Evolutionary conservation across 2,888 invertebrate genomes (phyloP), one percentile per base, ranked within the genome.

Genomic region (Mythimna vitellina): DNA sequence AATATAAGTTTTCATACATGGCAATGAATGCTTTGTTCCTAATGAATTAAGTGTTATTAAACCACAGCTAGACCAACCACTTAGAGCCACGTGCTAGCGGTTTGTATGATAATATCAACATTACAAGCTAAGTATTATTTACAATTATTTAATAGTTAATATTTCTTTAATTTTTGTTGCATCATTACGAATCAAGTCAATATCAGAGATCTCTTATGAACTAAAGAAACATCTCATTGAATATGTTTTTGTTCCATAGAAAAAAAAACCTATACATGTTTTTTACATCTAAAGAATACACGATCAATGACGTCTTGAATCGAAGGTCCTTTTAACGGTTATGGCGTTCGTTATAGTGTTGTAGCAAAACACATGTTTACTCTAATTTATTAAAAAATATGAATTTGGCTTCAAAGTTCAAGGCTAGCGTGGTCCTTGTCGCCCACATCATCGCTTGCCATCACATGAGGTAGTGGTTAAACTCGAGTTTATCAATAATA

Each of bases 241-340:
- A 32, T 5, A 14, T 20, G 17, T 54, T 72, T 70, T 73, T 54
- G 22, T 61, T 29, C 5, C 20, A 56, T 14, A 29, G 4, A 63
- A 56, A 72, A 72, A 72, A 56, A 58, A 58, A 73, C 46, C 2
- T 22, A 3, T 29, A n/a, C 17, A 51, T n/a, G 42, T 74, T 73
- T 38, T 51, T n/a, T 51, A 64, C 14, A 7, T 10, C 3, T n/a
- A 32, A 53, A 35, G 12, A 73, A 54, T 20, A 56, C 17, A 20
- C 63, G 57, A 38, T 60, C 20, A 35, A 17, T 54, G 35, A 49
- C n/a, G 10, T 54, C 32, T 62, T 65, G 7, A 1, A 42, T 64
- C 10, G 49, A 73, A 65, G 73, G 25, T 58, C 25, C 7, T 75
- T 75, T 32, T 58, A 73, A 73, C 75, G 66, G 75, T 58, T 73